Conservation (phyloP, 2,888 invertebrate species). For the Vannuccia rotundouncinata region DNA sequence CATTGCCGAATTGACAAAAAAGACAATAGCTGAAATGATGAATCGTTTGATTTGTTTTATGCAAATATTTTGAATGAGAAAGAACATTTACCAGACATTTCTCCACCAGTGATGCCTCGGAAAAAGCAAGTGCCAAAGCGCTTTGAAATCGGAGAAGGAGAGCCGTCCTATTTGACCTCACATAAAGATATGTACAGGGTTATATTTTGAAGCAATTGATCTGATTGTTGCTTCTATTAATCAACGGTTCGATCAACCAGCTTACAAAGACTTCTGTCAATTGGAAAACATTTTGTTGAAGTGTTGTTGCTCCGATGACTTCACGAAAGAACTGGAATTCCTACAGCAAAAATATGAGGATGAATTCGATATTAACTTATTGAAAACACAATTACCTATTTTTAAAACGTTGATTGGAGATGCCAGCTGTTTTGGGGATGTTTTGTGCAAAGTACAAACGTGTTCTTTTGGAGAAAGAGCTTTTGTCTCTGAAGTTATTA, state of each 20-base stretch:
- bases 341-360: too few relatives aligned
- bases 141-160: slow-evolving; percentile 25
- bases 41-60: slow-evolving; percentile 23
- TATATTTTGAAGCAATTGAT: slow-evolving; percentile 19
- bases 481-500: slow-evolving; percentile 23
- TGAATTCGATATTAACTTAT: neutral
- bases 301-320: neutral
- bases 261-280: neutral
- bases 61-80: slow-evolving; percentile 16
- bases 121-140: neutral
- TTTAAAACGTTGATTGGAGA: slow-evolving; percentile 1
- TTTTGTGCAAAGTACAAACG: slow-evolving; percentile 19
- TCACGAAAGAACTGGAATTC: neutral
- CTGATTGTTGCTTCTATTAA: neutral
- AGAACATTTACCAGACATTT: slow-evolving; percentile 20
- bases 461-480: slow-evolving; percentile 10
- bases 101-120: slow-evolving; percentile 24
- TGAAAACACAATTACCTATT: slow-evolving; percentile 16
- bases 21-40: slow-evolving; percentile 23
- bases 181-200: slow-evolving; percentile 17
- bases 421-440: slow-evolving; percentile 14
- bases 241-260: neutral
- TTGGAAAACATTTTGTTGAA: neutral
- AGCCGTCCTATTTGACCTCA: slow-evolving; percentile 14
- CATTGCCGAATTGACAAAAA: slow-evolving; percentile 26